Percentiles rank a stretch among this genome's conserved stretches.
These are phyloP conservation scores for Drosophila repletoides DNA, from an alignment of 1,140 invertebrate species.

Conservation along the genomic window DNA sequence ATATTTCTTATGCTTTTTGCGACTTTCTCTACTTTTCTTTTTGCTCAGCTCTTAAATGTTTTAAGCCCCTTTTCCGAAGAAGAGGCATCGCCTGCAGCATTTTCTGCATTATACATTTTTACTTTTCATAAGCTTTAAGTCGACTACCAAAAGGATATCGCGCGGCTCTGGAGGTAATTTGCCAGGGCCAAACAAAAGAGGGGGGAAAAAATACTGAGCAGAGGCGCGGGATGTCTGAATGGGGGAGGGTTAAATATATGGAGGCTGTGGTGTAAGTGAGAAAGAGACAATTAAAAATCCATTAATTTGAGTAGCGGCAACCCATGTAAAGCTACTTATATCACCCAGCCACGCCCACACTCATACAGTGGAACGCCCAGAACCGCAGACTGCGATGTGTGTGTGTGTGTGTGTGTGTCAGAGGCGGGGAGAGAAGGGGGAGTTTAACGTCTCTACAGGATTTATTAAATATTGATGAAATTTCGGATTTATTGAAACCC, in stretches of 20 bases:
- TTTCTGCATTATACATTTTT: conserved; percentile 36
- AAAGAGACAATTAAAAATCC: conserved; percentile 81
- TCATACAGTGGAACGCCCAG: conserved; percentile 7
- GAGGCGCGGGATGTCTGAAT: not conserved
- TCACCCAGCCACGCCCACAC: conserved; percentile 32
- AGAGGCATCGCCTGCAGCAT: not conserved
- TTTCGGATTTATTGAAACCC: too few species aligned
- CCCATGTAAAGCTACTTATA: conserved; percentile 76
- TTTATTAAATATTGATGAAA: too few species aligned
- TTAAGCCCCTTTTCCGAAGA: conserved; percentile 13
- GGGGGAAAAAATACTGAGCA: not conserved
- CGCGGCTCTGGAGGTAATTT: conserved; percentile 30
- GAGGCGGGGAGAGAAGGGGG: too few species aligned
- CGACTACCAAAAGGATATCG: conserved; percentile 24
- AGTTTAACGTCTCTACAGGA: too few species aligned
- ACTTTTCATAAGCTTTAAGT: conserved; percentile 38
- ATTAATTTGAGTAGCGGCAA: conserved; percentile 78
- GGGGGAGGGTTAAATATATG: not conserved
- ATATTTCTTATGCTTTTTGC: not conserved
- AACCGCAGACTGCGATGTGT: not conserved
- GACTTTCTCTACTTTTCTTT: not conserved
- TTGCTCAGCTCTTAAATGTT: not conserved
- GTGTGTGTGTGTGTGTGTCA: too few species aligned
- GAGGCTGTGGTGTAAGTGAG: conserved; percentile 64
- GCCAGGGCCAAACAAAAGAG: conserved; percentile 23